These are phyloP conservation scores for Atethmia centrago DNA, from an alignment of 2,888 invertebrate species.

Conservation along the genomic window DNA sequence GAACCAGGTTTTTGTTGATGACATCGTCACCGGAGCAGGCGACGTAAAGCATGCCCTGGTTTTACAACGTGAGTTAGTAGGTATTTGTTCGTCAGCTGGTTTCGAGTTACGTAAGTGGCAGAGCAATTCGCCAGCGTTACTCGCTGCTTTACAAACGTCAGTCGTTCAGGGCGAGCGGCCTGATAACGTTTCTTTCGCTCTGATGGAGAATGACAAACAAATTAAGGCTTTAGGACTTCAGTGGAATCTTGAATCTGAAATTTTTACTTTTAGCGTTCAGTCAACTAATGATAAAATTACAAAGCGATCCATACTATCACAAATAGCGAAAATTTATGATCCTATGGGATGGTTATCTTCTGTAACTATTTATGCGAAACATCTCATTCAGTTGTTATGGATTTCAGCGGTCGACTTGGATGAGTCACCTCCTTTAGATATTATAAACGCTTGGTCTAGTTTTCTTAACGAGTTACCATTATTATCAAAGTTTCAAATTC, in stretches of 20 bases:
- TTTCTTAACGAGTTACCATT: neutral
- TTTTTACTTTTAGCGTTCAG: neutral
- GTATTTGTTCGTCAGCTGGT: too few relatives aligned
- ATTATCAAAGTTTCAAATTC: neutral
- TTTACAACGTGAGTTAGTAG: too few relatives aligned
- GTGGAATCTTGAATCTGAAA: neutral
- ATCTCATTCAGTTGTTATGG: neutral
- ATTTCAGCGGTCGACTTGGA: neutral
- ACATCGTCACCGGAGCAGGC: neutral
- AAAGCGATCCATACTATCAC: neutral
- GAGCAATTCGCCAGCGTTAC: too few relatives aligned
- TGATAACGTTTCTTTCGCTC: too few relatives aligned
- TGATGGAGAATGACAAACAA: too few relatives aligned
- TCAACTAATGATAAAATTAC: neutral
- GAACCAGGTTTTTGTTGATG: neutral
- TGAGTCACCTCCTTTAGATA: conserved; percentile 1
- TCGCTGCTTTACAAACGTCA: too few relatives aligned
- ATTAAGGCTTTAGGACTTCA: neutral
- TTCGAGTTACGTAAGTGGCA: too few relatives aligned
- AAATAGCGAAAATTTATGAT: neutral
- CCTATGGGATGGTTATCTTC: neutral
- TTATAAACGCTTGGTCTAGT: too few relatives aligned
- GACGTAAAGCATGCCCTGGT: neutral
- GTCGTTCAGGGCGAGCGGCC: too few relatives aligned
- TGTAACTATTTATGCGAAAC: neutral